phyloP scores from a whole-genome alignment of 2,888 invertebrate species.

The Yponomeuta evonymella region DNA sequence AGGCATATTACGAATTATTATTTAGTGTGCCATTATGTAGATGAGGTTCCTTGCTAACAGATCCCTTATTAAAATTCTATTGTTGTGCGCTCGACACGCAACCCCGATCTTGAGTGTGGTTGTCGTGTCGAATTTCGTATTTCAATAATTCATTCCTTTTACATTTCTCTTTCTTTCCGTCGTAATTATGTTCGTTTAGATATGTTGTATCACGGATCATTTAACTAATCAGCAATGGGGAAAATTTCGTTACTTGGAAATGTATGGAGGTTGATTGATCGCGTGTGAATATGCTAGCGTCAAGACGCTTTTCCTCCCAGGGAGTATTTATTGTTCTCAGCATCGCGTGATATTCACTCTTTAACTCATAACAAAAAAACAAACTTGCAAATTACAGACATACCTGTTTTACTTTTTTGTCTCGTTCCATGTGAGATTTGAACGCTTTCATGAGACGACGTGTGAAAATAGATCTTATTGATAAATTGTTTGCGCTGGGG shows the following conservation, averaged over 20 bases:
- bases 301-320: conserved; percentile 9
- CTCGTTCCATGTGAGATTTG: conserved; percentile 2
- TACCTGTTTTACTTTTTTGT: not conserved
- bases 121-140: conserved; percentile 43
- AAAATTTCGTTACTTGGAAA: conserved; percentile 1
- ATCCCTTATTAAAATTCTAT: conserved; percentile 67
- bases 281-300: conserved; percentile 4
- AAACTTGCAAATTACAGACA: conserved; percentile 11
- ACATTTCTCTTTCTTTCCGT: conserved; percentile 6
- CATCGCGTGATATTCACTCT: conserved; percentile 9
- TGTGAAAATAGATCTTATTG: conserved; percentile 10
- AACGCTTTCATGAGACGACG: conserved; percentile 10
- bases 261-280: not conserved
- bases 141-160: conserved; percentile 20
- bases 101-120: conserved; percentile 45
- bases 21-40: conserved; percentile 64
- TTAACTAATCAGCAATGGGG: not conserved
- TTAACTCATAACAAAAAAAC: conserved; percentile 3
- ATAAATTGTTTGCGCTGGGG: not conserved
- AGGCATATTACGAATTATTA: conserved; percentile 52
- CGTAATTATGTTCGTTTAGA: not conserved
- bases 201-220: not conserved
- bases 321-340: not conserved
- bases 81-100: conserved; percentile 51
- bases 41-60: conserved; percentile 62